Evolutionary conservation across 2,797 vertebrate species (phyloP).

Genomic region (Scleropages formosus): DNA sequence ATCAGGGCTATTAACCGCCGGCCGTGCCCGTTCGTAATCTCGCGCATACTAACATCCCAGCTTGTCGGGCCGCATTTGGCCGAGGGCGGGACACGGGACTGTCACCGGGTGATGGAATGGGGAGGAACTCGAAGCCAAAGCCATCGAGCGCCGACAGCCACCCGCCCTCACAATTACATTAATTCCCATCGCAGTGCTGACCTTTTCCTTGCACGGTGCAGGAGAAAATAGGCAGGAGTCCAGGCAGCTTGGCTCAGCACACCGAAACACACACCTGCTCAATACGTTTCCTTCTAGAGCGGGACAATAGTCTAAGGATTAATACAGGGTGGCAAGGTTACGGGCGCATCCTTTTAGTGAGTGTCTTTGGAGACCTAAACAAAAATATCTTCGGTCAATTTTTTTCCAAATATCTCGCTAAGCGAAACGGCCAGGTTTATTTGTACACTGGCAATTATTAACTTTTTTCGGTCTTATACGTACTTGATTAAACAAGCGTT

Average conservation of each 20-base stretch:
- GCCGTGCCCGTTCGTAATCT: slow-evolving; percentile 61
- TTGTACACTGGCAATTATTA: too few species aligned
- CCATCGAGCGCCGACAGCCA: slow-evolving; percentile 61
- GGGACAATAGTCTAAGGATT: too few species aligned
- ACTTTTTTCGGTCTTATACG: too few species aligned
- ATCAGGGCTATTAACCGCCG: slow-evolving; percentile 73
- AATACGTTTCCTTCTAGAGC: too few species aligned
- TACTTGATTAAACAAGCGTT: too few species aligned
- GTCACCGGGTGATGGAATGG: slow-evolving; percentile 56
- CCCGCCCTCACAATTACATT: slow-evolving; percentile 64
- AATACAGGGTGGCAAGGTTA: too few species aligned
- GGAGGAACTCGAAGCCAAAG: slow-evolving; percentile 48
- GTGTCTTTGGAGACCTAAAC: too few species aligned
- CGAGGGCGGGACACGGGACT: slow-evolving; percentile 44
- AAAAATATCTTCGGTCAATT: too few species aligned
- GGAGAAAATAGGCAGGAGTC: slow-evolving; percentile 49
- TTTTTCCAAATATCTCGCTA: too few species aligned
- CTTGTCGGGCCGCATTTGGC: slow-evolving; percentile 63
- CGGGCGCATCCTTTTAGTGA: too few species aligned
- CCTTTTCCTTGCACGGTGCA: slow-evolving; percentile 63
- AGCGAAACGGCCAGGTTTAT: too few species aligned
- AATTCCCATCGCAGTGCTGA: slow-evolving; percentile 70
- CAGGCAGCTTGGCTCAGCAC: neutral
- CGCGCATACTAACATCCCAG: slow-evolving; percentile 73
- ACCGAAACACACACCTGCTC: slow-evolving; percentile 15